Base-by-base conservation (phyloP, 2,113 vertebrate species). In the Thamnophis sirtalis region DNA sequence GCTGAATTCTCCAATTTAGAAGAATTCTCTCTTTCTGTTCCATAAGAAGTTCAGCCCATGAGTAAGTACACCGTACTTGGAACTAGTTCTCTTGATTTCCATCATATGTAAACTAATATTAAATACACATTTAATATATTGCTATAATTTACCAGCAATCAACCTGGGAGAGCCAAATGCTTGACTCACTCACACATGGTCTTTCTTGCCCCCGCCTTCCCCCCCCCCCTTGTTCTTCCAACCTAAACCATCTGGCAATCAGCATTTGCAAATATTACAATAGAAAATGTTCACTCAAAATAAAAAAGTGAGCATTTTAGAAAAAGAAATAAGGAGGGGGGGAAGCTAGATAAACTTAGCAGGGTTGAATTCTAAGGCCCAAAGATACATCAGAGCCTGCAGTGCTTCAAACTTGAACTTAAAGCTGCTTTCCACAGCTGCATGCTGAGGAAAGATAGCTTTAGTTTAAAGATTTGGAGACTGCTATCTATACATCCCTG, bases 191-290 rank as follows among this genome's bases (percentile, higher is more conserved):
- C 94, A 95, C 17, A 84, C 87, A 56, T 95, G 94, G 93, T 94
- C 95, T 93, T 95, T 93, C 93, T 89, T 92, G 84, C 49, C 84
- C 48, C 48, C 0, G 21, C 11, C 91, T 91, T 95, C 63, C 63
- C 11, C 4, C 22, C 17, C 55, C 56, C 33, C 17, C 15, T 9
- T 38, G 15, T 38, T 43, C 73, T 80, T 38, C 33, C 95, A 94
- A 95, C 94, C 94, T 95, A 96, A 96, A 96, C 92, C 96, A 90
- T 95, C 96, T 97, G 95, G 96, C 95, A 95, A 55, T 56, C 17
- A 92, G 93, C 91, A 0, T 63, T 92, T 95, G 94, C 95, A 95
- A 96, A 93, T 95, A 94, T 93, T 92, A 93, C 95, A 95, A 95
- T 85, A 87, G 48, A 58, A 96, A 96, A 95, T 95, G 33, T 80